These are phyloP conservation scores for Pardalotus punctatus DNA, from an alignment of 2,113 vertebrate species.

Conservation along the genomic window DNA sequence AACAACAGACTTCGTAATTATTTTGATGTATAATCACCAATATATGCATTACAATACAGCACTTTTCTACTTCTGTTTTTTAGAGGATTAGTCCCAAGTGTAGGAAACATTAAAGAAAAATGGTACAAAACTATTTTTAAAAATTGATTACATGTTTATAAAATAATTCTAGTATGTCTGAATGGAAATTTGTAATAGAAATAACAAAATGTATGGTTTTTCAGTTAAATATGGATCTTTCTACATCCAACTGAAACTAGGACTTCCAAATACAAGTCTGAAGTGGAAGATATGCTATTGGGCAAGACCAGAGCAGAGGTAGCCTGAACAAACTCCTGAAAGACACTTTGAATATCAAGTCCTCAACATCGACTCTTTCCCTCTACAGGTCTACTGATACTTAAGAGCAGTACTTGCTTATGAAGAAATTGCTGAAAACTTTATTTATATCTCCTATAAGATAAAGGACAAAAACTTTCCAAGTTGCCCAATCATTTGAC, in stretches of 20 bases:
- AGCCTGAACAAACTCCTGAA: background rate
- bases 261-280: background rate
- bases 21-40: background rate
- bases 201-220: background rate
- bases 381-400: background rate
- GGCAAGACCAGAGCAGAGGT: background rate
- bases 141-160: background rate
- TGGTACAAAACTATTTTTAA: background rate
- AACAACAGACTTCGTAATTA: background rate
- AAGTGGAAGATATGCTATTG: background rate
- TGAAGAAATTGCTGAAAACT: background rate
- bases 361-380: background rate
- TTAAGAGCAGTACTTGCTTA: background rate
- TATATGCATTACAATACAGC: background rate
- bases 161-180: background rate
- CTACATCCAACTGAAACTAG: background rate
- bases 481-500: background rate
- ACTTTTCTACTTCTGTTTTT: background rate
- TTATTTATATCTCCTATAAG: background rate
- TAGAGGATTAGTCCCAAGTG: background rate
- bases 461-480: background rate
- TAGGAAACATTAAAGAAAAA: background rate
- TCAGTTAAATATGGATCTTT: background rate
- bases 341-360: background rate
- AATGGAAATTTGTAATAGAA: background rate